Percentiles rank a stretch among this genome's conserved stretches.
Conservation (phyloP, 1,140 invertebrate species). For the Eubasilissa regina region DNA sequence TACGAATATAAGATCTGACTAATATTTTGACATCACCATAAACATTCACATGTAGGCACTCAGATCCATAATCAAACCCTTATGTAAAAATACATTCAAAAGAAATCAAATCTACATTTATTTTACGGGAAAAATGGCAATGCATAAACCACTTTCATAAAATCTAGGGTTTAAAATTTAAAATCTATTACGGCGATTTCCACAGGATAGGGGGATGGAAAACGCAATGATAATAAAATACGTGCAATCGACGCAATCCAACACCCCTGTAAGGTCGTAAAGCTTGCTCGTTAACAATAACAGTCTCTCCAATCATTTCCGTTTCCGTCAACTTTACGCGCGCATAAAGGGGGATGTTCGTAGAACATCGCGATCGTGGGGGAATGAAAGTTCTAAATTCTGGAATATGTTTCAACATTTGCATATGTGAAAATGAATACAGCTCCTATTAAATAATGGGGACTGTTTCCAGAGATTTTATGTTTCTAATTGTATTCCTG, state of each 20-base stretch:
- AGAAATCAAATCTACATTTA: too few species aligned
- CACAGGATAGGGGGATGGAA: neutral
- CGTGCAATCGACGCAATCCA: neutral
- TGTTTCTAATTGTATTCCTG: too few species aligned
- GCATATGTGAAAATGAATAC: neutral
- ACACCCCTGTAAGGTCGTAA: neutral
- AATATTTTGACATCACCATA: too few species aligned
- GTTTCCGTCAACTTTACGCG: slow-evolving; percentile 26
- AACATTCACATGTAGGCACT: too few species aligned
- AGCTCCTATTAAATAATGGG: too few species aligned
- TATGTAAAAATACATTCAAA: too few species aligned
- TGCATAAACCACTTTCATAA: too few species aligned
- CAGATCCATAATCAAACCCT: too few species aligned
- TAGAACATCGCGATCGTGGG: too few species aligned
- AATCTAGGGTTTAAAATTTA: neutral
- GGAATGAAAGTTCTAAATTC: neutral
- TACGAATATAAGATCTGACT: too few species aligned
- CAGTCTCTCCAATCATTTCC: slow-evolving; percentile 9
- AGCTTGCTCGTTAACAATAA: slow-evolving; percentile 23
- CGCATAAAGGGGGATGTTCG: neutral
- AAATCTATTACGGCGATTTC: neutral
- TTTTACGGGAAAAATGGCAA: too few species aligned
- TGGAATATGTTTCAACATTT: neutral
- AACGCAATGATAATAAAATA: slow-evolving; percentile 7
- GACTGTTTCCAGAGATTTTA: too few species aligned